Conservation (phyloP, 2,888 invertebrate genomes). For the Drosophila parthenogenetica region DNA sequence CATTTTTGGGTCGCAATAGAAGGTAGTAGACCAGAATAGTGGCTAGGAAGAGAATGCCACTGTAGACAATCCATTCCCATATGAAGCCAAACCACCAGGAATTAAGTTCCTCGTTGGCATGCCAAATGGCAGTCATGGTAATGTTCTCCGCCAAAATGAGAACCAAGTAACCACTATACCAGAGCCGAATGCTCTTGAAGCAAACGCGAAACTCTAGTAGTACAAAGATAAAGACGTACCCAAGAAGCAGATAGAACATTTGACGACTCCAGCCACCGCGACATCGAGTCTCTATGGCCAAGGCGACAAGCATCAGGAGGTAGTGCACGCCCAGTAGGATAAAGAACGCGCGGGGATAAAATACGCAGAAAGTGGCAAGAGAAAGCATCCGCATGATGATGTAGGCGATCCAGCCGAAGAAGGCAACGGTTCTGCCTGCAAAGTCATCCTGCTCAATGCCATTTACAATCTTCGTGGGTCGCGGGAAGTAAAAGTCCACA, state of each 20-base stretch:
- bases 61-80: constrained; percentile 87
- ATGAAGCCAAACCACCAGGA: constrained; percentile 90
- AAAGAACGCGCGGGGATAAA: constrained; percentile 88
- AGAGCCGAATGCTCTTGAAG: constrained; percentile 90
- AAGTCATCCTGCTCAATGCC: constrained; percentile 91
- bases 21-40: constrained; percentile 88
- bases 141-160: constrained; percentile 89
- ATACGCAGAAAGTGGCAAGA: constrained; percentile 89
- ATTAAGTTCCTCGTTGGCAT: constrained; percentile 86
- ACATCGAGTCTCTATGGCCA: constrained; percentile 88
- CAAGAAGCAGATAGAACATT: constrained; percentile 89
- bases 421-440: constrained; percentile 89
- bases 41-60: constrained; percentile 87
- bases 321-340: constrained; percentile 88
- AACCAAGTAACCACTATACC: constrained; percentile 89
- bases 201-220: constrained; percentile 92
- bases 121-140: constrained; percentile 90
- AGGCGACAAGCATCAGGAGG: constrained; percentile 87
- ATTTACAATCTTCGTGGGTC: constrained; percentile 86
- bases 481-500: constrained; percentile 84
- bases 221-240: constrained; percentile 91
- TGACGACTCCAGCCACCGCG: constrained; percentile 86
- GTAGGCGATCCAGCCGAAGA: constrained; percentile 92
- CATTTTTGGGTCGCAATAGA: constrained; percentile 88
- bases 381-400: constrained; percentile 90